Evolutionary conservation across 2,888 invertebrate species (phyloP).

Genomic region (Caenorhabditis japonica): DNA sequence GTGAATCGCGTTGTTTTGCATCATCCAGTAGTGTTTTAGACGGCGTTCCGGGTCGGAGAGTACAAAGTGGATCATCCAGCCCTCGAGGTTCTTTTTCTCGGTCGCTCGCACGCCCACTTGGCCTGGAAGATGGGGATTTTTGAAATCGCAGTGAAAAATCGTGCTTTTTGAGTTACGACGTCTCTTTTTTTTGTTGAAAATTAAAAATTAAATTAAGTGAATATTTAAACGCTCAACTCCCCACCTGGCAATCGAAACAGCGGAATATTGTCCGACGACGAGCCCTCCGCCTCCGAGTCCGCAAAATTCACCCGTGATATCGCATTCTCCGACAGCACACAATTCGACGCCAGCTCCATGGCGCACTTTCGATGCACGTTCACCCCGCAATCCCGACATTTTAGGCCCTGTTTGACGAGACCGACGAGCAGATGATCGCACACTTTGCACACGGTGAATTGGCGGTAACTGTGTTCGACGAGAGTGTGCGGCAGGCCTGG

Average conservation of each 20-base stretch:
- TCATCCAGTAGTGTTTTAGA: conserved; percentile 76
- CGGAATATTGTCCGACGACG: conserved; percentile 58
- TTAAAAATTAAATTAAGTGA: too few species aligned
- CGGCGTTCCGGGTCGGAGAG: conserved; percentile 69
- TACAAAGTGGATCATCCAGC: conserved; percentile 77
- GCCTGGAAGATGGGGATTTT: conserved; percentile 43
- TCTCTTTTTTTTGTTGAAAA: too few species aligned
- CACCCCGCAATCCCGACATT: conserved; percentile 77
- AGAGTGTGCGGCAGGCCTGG: conserved; percentile 75
- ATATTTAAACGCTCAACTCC: background rate
- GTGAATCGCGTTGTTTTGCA: conserved; percentile 70
- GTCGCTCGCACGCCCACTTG: conserved; percentile 60
- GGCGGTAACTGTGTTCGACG: conserved; percentile 75
- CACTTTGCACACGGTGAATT: conserved; percentile 77
- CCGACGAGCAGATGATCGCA: conserved; percentile 77
- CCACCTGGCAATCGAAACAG: conserved; percentile 54
- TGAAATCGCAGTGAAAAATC: too few species aligned
- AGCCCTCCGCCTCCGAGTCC: conserved; percentile 12
- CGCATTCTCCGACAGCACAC: conserved; percentile 69
- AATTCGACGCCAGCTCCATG: conserved; percentile 68
- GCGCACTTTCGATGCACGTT: conserved; percentile 77
- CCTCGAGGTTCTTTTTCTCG: conserved; percentile 57
- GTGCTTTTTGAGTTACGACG: too few species aligned
- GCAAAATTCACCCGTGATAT: conserved; percentile 54
- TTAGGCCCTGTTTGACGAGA: conserved; percentile 77